phyloP scores from a whole-genome alignment of 2,888 invertebrate species.

The Candidula unifasciata region DNA sequence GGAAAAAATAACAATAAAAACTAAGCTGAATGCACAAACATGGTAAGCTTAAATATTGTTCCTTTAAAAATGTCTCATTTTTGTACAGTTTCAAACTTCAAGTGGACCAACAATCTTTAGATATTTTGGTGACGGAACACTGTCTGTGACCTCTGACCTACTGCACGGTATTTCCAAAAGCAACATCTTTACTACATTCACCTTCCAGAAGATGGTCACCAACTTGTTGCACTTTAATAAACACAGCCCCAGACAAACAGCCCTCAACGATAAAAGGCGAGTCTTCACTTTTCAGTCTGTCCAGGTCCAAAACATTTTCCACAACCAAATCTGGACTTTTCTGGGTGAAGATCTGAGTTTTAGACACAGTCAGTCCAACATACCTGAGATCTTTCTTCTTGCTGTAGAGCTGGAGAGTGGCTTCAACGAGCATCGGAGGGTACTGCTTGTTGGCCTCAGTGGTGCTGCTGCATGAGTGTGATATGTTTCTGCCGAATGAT shows the following conservation, averaged over 20 bases:
- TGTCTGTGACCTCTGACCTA: background rate
- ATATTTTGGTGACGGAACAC: background rate
- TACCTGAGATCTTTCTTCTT: conserved; percentile 67
- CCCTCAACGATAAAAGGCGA: conserved; percentile 69
- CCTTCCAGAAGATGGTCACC: conserved; percentile 54
- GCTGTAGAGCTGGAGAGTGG: conserved; percentile 69
- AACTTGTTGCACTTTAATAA: conserved; percentile 67
- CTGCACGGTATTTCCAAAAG: background rate
- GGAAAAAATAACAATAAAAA: too few species aligned
- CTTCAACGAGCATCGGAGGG: conserved; percentile 55
- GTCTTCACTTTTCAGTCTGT: conserved; percentile 61
- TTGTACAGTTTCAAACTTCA: background rate
- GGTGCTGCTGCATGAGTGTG: background rate
- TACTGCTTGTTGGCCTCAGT: conserved; percentile 42
- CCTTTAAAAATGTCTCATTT: too few species aligned
- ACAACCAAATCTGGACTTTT: conserved; percentile 58
- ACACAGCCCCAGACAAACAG: conserved; percentile 66
- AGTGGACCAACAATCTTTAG: background rate
- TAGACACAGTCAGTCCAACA: conserved; percentile 64
- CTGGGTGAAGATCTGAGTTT: conserved; percentile 58
- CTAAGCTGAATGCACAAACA: too few species aligned
- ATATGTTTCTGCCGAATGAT: conserved; percentile 56
- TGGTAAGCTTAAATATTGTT: too few species aligned
- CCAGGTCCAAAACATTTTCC: conserved; percentile 64
- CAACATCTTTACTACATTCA: background rate